phyloP scores from a whole-genome alignment of 2,113 vertebrate species.

The Campylomormyrus numenius region DNA sequence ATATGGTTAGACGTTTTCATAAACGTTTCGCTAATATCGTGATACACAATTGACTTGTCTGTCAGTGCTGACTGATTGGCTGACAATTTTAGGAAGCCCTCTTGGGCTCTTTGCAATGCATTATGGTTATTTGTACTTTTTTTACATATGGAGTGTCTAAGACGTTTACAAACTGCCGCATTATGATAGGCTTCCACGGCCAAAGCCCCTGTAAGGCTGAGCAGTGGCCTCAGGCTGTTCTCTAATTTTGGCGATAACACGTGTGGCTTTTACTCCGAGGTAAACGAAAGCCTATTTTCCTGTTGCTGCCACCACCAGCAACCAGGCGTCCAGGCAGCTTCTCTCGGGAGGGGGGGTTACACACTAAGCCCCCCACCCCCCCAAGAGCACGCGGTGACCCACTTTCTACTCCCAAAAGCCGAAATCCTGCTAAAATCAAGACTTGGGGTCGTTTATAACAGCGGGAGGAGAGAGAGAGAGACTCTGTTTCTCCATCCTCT shows the following conservation, averaged over 20 bases:
- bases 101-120: not conserved
- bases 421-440: not conserved
- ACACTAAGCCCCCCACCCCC: not conserved
- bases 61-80: not conserved
- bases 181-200: not conserved
- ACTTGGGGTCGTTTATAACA: not conserved
- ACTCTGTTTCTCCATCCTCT: not conserved
- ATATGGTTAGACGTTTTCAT: not conserved
- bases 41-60: not conserved
- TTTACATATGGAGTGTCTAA: not conserved
- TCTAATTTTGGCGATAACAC: not conserved
- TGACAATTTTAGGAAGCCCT: not conserved
- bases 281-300: not conserved
- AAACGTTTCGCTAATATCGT: not conserved
- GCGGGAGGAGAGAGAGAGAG: not conserved
- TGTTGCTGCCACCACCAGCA: not conserved
- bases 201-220: not conserved
- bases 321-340: not conserved
- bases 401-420: not conserved
- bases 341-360: not conserved
- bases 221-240: not conserved
- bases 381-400: not conserved
- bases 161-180: not conserved
- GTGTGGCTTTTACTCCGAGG: not conserved
- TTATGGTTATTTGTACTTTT: not conserved